Evolutionary conservation across 2,888 invertebrate genomes (phyloP), one percentile per base, ranked within the genome.

Genomic region (Erpobdella octoculata): DNA sequence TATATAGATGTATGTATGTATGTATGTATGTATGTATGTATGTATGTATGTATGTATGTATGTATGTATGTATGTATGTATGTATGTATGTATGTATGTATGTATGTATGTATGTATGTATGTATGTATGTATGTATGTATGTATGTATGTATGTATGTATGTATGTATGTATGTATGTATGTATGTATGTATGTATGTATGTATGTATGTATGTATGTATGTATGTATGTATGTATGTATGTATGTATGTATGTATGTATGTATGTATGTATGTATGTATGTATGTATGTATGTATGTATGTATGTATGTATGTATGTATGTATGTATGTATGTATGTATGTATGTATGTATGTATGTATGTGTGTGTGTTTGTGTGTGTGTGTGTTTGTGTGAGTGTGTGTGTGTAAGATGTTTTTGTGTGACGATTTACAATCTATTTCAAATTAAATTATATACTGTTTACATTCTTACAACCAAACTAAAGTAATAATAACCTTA

Each of bases 301-400:
- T 9, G 2, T 3, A 1, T 35, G 12, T 2, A 41, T 38, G 21
- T 41, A 66, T 66, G 38, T 18, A 37, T 38, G 9, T 66, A 66
- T 38, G 38, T 18, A 67, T 67, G 28, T 67, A 46, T 41, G 38
- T 66, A 66, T 66, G 38, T 18, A 66, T 66, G 38, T 1, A 37
- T 37, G 37, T 37, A 37, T 38, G 37, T 18, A 37, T 66, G 37
- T 33, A 4, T n/a, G n/a, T n/a, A n/a, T n/a, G n/a, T n/a, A n/a
- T n/a, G n/a, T n/a, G n/a, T n/a, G n/a, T n/a, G n/a, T n/a, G n/a
- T n/a, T n/a, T n/a, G n/a, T n/a, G n/a, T n/a, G n/a, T n/a, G n/a
- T n/a, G n/a, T n/a, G n/a, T n/a, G n/a, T n/a, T n/a, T n/a, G n/a
- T n/a, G n/a, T n/a, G n/a, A n/a, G n/a, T n/a, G n/a, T n/a, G n/a